Evolutionary conservation across 2,888 invertebrate genomes (phyloP).

Genomic region (Plagodis pulveraria): DNA sequence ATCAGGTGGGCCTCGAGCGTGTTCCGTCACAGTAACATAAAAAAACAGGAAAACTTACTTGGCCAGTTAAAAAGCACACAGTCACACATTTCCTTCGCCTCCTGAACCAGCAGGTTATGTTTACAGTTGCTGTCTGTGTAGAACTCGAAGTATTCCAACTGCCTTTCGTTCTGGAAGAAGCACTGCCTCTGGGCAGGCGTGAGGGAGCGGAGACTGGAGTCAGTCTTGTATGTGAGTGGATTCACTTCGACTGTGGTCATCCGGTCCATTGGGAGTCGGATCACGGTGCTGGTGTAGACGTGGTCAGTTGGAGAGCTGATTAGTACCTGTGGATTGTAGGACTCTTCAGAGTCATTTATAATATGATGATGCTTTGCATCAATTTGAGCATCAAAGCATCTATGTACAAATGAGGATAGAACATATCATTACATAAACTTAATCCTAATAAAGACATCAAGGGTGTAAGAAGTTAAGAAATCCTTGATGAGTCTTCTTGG

Average conservation of each 20-base stretch:
- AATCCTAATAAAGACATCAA: too few species aligned
- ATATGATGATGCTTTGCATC: too few species aligned
- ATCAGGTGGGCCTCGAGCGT: too few species aligned
- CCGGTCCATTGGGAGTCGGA: constrained; percentile 73
- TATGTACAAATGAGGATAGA: too few species aligned
- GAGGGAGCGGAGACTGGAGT: constrained; percentile 57
- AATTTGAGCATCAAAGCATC: too few species aligned
- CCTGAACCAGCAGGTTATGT: constrained; percentile 76
- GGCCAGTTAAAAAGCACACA: constrained; percentile 79
- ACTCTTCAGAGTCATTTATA: not conserved
- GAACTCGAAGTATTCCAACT: constrained; percentile 67
- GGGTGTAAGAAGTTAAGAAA: too few species aligned
- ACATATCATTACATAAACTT: too few species aligned
- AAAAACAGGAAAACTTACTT: constrained; percentile 55
- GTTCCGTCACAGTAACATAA: too few species aligned
- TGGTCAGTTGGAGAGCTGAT: constrained; percentile 75
- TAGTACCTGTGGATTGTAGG: constrained; percentile 54
- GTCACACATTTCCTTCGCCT: constrained; percentile 70
- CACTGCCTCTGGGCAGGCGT: constrained; percentile 69
- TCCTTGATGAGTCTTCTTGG: too few species aligned
- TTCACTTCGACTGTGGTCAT: constrained; percentile 77
- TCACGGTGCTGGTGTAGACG: constrained; percentile 72
- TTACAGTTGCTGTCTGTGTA: constrained; percentile 84
- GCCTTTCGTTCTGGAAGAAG: constrained; percentile 73
- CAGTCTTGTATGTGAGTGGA: constrained; percentile 74